Percentiles rank a stretch among this genome's conserved stretches.
Conservation (phyloP, 1,140 invertebrate genomes). For the Drosophila subobscura region DNA sequence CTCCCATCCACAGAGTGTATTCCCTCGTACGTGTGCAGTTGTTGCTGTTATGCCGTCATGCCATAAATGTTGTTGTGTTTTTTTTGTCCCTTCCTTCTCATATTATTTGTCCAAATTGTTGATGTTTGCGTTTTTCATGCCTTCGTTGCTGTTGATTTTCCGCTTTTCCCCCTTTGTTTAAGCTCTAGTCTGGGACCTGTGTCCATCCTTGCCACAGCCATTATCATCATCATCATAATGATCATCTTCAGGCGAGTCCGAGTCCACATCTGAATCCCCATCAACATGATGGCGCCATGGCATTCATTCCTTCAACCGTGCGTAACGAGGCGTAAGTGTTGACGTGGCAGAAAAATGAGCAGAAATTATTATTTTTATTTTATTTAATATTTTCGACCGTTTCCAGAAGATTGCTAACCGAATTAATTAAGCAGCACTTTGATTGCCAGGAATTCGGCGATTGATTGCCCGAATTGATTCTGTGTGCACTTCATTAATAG, state of each 20-base stretch:
- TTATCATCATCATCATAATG: slow-evolving; percentile 18
- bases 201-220: slow-evolving; percentile 44
- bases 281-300: slow-evolving; percentile 24
- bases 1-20: slow-evolving; percentile 7
- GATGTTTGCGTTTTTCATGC: slow-evolving; percentile 78
- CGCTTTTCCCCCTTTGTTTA: slow-evolving; percentile 52
- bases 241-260: slow-evolving; percentile 5
- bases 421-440: slow-evolving; percentile 60
- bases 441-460: slow-evolving; percentile 14
- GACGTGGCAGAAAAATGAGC: slow-evolving; percentile 75
- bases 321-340: slow-evolving; percentile 80
- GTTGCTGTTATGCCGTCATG: slow-evolving; percentile 58
- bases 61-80: slow-evolving; percentile 67
- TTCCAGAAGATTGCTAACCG: slow-evolving; percentile 35
- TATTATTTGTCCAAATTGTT: slow-evolving; percentile 77
- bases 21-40: slow-evolving; percentile 58
- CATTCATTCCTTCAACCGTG: slow-evolving; percentile 43
- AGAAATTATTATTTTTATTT: slow-evolving; percentile 74
- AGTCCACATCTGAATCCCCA: slow-evolving; percentile 17
- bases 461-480: slow-evolving; percentile 56
- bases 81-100: slow-evolving; percentile 31
- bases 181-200: slow-evolving; percentile 26
- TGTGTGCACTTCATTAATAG: slow-evolving; percentile 70
- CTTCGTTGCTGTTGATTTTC: slow-evolving; percentile 56
- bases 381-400: slow-evolving; percentile 67